Evolutionary conservation across 2,113 vertebrate genomes (phyloP), one percentile per base, ranked within the genome.

Genomic region (Pipa parva): DNA sequence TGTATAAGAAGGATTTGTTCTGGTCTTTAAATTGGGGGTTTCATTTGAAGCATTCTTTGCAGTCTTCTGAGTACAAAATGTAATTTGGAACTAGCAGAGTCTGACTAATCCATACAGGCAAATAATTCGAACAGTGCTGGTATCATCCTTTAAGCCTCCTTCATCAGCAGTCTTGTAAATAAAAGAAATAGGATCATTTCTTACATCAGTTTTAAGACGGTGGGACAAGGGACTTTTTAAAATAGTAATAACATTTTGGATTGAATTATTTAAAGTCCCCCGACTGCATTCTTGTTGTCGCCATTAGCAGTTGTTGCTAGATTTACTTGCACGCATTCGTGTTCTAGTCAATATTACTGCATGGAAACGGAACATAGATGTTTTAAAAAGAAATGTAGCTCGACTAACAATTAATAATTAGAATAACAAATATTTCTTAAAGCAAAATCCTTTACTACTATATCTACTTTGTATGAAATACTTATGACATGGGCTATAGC

Each of bases 111-210:
- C 66, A 61, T 70, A 61, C 33, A 61, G 36, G 31, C 57, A 61
- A 70, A 51, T 70, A 70, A 70, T 70, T 70, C 52, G 59, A 70
- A 70, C 33, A 70, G 45, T 13, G 29, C 66, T 45, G 33, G 66
- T 60, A 60, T 69, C 57, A 69, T 69, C 24, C 48, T 70, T 45
- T 70, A 70, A 70, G 57, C 58, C 54, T 70, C 66, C 61, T 70
- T 61, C 36, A 51, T 48, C 33, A 33, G 28, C 60, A 70, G 42
- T 70, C 58, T 27, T 52, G 58, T 45, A 70, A 60, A 70, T 54
- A 70, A 61, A 60, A 70, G 66, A 61, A 42, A 57, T 28, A 27
- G 48, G 49, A 61, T 70, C 31, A 59, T 59, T 69, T 27, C 45
- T 50, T 39, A 54, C 56, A 69, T 52, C 42, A 37, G 48, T 5